These are phyloP conservation scores for Malurus cyaneus DNA, from an alignment of 2,113 vertebrate genomes.

Conservation along the genomic window DNA sequence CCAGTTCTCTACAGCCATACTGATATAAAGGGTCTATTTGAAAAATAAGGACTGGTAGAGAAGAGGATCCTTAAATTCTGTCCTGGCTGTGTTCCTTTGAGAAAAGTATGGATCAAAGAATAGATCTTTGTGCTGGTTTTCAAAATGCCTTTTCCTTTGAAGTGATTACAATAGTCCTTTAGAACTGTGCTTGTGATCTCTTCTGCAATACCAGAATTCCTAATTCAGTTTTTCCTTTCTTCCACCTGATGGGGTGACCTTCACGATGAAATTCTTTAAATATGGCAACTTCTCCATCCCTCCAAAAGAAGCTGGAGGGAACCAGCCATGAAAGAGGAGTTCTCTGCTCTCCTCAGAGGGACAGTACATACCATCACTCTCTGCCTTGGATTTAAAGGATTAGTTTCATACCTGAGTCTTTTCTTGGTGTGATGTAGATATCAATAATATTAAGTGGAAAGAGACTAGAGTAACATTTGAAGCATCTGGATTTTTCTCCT, in stretches of 20 bases:
- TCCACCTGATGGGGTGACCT: background rate
- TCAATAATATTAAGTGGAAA: background rate
- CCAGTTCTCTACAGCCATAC: background rate
- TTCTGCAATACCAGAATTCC: background rate
- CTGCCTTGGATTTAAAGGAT: background rate
- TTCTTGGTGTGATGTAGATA: background rate
- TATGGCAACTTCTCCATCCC: background rate
- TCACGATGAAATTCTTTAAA: background rate
- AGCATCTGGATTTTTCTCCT: background rate
- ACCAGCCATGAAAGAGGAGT: background rate
- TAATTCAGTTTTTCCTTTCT: background rate
- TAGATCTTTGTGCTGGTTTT: background rate
- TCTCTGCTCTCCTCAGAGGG: background rate
- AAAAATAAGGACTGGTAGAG: background rate
- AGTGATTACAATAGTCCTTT: background rate
- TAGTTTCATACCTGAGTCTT: background rate
- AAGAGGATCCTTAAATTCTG: background rate
- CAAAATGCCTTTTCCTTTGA: background rate
- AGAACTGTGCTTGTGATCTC: background rate
- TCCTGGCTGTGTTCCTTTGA: background rate
- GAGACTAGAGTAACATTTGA: background rate
- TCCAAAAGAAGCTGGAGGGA: background rate
- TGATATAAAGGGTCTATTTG: background rate
- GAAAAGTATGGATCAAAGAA: background rate
- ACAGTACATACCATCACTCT: fast-evolving